A percentile compares a stretch with the other conserved stretches of the same genome.
Evolutionary conservation across 1,140 invertebrate species (phyloP).

Genomic region (Apis florea): DNA sequence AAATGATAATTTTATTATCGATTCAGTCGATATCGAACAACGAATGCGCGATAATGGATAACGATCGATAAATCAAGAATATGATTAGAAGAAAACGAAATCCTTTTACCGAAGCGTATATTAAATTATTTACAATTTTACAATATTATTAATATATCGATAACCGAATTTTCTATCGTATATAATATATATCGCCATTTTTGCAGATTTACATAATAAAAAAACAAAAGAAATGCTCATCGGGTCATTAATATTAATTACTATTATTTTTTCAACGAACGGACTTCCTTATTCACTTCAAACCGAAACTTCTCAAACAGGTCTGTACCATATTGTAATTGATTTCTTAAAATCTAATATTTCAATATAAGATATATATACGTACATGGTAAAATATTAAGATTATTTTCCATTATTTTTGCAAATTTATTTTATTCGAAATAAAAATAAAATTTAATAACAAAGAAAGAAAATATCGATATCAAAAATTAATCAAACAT

Average conservation of each 20-base stretch:
- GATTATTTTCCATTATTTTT: not conserved
- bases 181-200: not conserved
- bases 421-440: not conserved
- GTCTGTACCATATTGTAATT: constrained; percentile 8
- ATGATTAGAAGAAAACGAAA: too few relatives aligned
- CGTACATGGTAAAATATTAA: too few relatives aligned
- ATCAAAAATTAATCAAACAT: too few relatives aligned
- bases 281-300: constrained; percentile 7
- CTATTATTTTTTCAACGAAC: constrained; percentile 7
- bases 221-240: constrained; percentile 23
- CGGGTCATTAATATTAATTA: constrained; percentile 15
- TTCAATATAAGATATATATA: not conserved
- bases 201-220: not conserved
- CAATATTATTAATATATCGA: too few relatives aligned
- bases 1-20: too few relatives aligned
- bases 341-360: not conserved
- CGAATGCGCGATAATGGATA: too few relatives aligned
- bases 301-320: not conserved
- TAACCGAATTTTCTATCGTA: not conserved
- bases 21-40: too few relatives aligned
- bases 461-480: too few relatives aligned
- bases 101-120: too few relatives aligned
- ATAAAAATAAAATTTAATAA: not conserved
- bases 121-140: too few relatives aligned
- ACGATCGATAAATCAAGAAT: too few relatives aligned